Evolutionary conservation across 2,113 vertebrate genomes (phyloP).

Genomic region (Formicarius rufipectus): DNA sequence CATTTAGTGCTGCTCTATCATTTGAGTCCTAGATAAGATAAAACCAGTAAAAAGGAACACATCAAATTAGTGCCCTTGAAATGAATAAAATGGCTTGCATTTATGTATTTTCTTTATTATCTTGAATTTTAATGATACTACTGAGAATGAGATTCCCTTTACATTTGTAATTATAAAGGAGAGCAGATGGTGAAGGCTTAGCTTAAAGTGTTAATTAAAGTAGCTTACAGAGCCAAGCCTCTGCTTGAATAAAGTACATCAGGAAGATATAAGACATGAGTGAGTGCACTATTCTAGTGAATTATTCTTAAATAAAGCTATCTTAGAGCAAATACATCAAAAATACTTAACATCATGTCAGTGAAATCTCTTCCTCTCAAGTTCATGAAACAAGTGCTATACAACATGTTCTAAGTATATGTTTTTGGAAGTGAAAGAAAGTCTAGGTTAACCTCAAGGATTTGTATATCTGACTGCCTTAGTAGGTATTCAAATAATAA

Average conservation of each 20-base stretch:
- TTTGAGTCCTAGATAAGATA: conserved; percentile 37
- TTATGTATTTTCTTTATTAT: conserved; percentile 45
- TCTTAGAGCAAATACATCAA: neutral
- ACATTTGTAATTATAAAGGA: conserved; percentile 69
- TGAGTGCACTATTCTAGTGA: neutral
- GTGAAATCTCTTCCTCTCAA: neutral
- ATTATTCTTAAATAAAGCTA: neutral
- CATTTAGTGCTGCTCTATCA: neutral
- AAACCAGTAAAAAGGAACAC: conserved; percentile 17
- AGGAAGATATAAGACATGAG: neutral
- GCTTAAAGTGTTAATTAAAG: conserved; percentile 76
- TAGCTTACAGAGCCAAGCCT: conserved; percentile 49
- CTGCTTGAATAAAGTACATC: conserved; percentile 41
- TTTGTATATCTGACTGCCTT: neutral
- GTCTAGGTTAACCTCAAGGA: neutral
- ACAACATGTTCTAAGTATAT: neutral
- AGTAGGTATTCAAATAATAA: neutral
- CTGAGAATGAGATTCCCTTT: conserved; percentile 44
- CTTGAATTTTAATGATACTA: conserved; percentile 67
- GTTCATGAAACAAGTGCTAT: neutral
- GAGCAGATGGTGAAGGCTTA: conserved; percentile 73
- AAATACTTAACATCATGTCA: neutral
- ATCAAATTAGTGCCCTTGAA: neutral
- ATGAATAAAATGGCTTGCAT: conserved; percentile 5
- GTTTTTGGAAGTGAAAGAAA: neutral